Evolutionary conservation across 2,888 invertebrate species (phyloP), one percentile per base, ranked within the genome.

Genomic region (Mystacides longicornis): DNA sequence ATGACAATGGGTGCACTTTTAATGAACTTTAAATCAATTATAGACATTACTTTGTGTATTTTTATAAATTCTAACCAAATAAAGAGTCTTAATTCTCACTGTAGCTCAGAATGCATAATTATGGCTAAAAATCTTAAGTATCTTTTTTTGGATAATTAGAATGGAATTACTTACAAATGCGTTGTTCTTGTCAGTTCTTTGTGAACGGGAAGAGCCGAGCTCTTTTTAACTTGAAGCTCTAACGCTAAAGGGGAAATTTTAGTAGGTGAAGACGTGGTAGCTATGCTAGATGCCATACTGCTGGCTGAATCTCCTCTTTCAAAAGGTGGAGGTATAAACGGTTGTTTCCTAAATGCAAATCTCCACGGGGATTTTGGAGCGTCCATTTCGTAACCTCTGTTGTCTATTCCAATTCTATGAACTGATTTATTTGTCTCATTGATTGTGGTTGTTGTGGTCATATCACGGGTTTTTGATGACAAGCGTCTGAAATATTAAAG

Each of bases 301-400:
- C 81, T 78, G 63, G 81, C 66, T 65, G 85, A 73, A 71, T 73
- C 66, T 73, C 77, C 69, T 71, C 79, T 71, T 77, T 73, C 75
- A 55, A 73, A 74, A 56, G 62, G 64, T 60, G 73, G 64, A 60
- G 56, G 55, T 9, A 60, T 42, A 43, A 61, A 61, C 11, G 58
- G 59, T 27, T 53, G 76, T 62, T 76, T 71, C 62, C 77, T 71
- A 59, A 77, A 77, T 5, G 71, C 1, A 86, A 85, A 87, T 63
- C 84, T 78, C 88, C 87, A 88, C 1, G 87, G 85, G 23, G 86
- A 83, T 69, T 88, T 88, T 1, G 87, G 85, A 2, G 71, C 77
- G 64, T 83, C 82, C 66, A 64, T 66, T 62, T 75, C 77, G 71
- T 77, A 88, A 33, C 79, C 86, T 52, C 82, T 82, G 66, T 87